Evolutionary conservation across 2,113 vertebrate genomes (phyloP).

Genomic region (Caloenas nicobarica): DNA sequence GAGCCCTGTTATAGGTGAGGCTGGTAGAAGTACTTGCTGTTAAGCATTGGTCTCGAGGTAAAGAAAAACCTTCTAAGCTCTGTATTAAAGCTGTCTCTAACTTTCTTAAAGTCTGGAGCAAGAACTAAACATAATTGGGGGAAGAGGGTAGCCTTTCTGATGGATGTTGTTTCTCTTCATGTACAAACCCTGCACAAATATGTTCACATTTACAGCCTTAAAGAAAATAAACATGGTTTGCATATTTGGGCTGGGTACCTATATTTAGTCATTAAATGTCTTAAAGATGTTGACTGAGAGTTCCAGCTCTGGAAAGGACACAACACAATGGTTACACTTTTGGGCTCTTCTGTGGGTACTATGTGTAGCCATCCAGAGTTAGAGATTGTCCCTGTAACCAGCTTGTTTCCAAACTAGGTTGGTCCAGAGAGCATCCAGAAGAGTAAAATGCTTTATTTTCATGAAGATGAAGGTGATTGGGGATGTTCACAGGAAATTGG

Average conservation of each 20-base stretch:
- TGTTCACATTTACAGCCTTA: neutral
- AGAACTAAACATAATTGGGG: neutral
- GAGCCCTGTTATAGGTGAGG: neutral
- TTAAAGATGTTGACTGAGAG: neutral
- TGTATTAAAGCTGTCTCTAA: neutral
- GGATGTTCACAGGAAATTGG: neutral
- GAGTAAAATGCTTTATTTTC: neutral
- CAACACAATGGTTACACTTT: neutral
- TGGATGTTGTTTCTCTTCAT: neutral
- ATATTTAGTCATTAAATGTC: neutral
- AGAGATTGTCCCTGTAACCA: neutral
- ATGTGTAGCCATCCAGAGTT: fast-evolving
- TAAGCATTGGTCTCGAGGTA: neutral
- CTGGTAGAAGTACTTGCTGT: neutral
- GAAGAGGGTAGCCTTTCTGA: neutral
- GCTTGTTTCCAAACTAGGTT: neutral
- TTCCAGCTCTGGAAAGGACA: neutral
- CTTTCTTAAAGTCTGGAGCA: neutral
- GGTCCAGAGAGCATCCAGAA: neutral
- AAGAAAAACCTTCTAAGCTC: neutral
- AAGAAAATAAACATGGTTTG: neutral
- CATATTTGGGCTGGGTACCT: neutral
- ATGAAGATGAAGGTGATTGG: neutral
- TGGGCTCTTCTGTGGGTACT: neutral
- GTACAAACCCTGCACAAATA: neutral